Percentiles rank a stretch among this genome's conserved stretches.
Evolutionary conservation across 2,113 vertebrate genomes (phyloP).

Genomic region (Calypte anna): DNA sequence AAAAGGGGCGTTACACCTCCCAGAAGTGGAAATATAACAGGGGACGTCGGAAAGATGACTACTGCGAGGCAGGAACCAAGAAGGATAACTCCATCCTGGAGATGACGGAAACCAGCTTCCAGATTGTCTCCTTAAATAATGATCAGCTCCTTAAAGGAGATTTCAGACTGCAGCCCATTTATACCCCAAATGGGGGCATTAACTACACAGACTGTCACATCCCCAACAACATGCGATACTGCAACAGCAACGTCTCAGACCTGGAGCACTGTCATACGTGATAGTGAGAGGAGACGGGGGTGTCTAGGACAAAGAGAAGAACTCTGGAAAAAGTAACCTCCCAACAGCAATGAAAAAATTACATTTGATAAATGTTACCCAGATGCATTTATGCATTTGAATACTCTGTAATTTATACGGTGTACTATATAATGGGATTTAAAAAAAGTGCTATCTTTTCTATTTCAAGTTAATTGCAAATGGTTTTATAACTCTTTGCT

Average conservation of each 20-base stretch:
- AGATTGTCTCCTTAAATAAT: constrained; percentile 99
- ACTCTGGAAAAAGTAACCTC: constrained; percentile 49
- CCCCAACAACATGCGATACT: constrained; percentile 95
- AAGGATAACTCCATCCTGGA: constrained; percentile 99
- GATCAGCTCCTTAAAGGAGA: constrained; percentile 99
- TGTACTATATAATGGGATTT: constrained; percentile 97
- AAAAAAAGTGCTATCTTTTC: constrained; percentile 97
- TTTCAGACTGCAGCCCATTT: constrained; percentile 98
- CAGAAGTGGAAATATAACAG: constrained; percentile 99
- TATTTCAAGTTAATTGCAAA: constrained; percentile 92
- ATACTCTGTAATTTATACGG: constrained; percentile 97
- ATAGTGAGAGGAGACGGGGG: constrained; percentile 70
- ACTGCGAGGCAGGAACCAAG: constrained; percentile 98
- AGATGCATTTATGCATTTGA: constrained; percentile 86
- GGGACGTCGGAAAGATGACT: constrained; percentile 98
- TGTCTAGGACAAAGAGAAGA: background rate
- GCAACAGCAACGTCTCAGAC: constrained; percentile 96
- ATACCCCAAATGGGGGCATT: constrained; percentile 97
- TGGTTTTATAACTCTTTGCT: constrained; percentile 96
- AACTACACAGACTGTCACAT: constrained; percentile 97
- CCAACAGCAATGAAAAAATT: constrained; percentile 53
- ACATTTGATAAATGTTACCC: constrained; percentile 88
- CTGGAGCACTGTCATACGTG: constrained; percentile 97
- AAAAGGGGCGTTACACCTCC: constrained; percentile 91
- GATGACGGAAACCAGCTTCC: constrained; percentile 99